These are phyloP conservation scores for Rhodinocichla rosea DNA, from an alignment of 2,113 vertebrate species.

Conservation along the genomic window DNA sequence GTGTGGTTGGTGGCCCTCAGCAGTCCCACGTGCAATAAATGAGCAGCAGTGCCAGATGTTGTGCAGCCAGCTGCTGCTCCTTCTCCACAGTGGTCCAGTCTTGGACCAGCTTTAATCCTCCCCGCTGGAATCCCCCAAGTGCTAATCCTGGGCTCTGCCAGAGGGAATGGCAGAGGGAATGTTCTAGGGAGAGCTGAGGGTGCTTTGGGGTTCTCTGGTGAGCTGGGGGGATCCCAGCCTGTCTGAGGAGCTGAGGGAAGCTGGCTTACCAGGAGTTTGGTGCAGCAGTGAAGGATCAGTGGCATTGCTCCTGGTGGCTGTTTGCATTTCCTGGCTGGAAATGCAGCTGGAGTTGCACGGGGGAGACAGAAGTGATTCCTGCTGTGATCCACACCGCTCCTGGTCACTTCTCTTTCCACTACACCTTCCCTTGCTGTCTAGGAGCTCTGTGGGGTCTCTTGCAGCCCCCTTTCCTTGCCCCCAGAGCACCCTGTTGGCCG, in stretches of 20 bases:
- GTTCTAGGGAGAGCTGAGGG: neutral
- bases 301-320: fast-evolving
- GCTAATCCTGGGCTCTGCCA: neutral
- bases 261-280: neutral
- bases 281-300: neutral
- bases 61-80: neutral
- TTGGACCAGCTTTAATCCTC: neutral
- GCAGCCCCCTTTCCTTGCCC: neutral
- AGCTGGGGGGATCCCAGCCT: neutral
- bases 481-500: fast-evolving
- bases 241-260: neutral
- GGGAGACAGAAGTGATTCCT: neutral
- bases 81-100: fast-evolving
- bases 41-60: conserved; percentile 38
- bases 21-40: neutral
- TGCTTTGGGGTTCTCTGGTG: neutral
- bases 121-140: neutral
- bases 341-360: fast-evolving
- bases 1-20: fast-evolving
- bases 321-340: neutral
- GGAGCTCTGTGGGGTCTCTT: neutral
- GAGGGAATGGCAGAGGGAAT: neutral
- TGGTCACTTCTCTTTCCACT: fast-evolving
- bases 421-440: neutral
- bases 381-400: neutral